Evolutionary conservation across 2,888 invertebrate genomes (phyloP).

Genomic region (Drosophila antonietae): DNA sequence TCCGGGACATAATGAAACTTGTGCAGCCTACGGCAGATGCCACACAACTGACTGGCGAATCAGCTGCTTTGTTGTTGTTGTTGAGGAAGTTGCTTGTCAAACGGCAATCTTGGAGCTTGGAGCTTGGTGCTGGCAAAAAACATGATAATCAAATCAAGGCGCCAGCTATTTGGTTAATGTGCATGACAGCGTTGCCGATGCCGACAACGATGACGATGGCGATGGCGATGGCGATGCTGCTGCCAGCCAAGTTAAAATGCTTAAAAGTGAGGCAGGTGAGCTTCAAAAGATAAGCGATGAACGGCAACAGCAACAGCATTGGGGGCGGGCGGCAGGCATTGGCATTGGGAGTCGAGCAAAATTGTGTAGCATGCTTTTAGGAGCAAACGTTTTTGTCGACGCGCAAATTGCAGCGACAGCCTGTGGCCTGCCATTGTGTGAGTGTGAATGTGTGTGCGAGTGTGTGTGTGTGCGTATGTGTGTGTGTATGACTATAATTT

Average conservation of each 20-base stretch:
- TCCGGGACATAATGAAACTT: constrained; percentile 35
- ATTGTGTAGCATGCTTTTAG: constrained; percentile 73
- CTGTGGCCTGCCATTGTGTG: constrained; percentile 53
- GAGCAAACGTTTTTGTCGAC: constrained; percentile 63
- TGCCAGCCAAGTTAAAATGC: constrained; percentile 62
- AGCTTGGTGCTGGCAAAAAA: constrained; percentile 37
- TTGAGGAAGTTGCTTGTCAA: constrained; percentile 73
- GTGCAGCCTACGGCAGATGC: constrained; percentile 19
- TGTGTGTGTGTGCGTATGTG: constrained; percentile 16
- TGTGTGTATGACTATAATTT: constrained; percentile 67
- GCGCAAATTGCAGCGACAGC: constrained; percentile 74
- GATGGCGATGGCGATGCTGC: constrained; percentile 16
- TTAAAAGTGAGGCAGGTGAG: constrained; percentile 69
- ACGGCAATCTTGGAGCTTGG: constrained; percentile 55
- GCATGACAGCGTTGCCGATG: constrained; percentile 40
- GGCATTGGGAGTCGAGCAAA: constrained; percentile 22
- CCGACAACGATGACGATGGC: constrained; percentile 13
- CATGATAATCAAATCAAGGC: constrained; percentile 79
- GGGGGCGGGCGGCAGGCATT: background rate
- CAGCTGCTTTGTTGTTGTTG: constrained; percentile 32
- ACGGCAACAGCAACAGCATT: constrained; percentile 1
- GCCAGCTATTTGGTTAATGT: constrained; percentile 79
- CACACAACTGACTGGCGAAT: constrained; percentile 23
- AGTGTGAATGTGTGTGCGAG: constrained; percentile 12
- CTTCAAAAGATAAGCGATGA: constrained; percentile 56